A percentile compares a stretch with the other conserved stretches of the same genome.
phyloP scores from a whole-genome alignment of 1,140 invertebrate species.

The Bombus picipes region DNA sequence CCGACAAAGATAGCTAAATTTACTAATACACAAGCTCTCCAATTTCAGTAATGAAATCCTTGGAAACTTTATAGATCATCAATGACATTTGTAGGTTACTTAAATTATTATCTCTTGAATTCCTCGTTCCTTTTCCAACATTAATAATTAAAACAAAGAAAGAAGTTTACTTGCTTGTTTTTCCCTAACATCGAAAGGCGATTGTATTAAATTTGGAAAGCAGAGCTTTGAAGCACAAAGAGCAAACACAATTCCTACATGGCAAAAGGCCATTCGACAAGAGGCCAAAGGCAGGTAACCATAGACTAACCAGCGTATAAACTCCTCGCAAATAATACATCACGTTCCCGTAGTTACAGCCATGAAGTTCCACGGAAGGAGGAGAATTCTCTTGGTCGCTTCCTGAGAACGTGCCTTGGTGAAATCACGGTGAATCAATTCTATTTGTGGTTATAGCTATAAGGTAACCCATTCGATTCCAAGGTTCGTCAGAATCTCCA shows the following conservation, averaged over 20 bases:
- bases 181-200: no score
- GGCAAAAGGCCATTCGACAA: conserved; percentile 31
- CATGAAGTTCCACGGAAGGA: conserved; percentile 62
- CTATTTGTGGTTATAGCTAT: conserved; percentile 35
- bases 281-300: conserved; percentile 28
- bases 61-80: neutral
- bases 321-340: conserved; percentile 64
- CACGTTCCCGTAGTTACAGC: conserved; percentile 61
- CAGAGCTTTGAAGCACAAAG: conserved; percentile 5
- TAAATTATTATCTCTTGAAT: neutral
- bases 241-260: conserved; percentile 33
- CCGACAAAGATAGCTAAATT: neutral
- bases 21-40: neutral
- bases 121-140: neutral
- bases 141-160: neutral
- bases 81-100: neutral
- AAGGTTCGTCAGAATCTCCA: conserved; percentile 51
- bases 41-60: neutral
- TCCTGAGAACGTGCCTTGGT: conserved; percentile 48
- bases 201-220: neutral
- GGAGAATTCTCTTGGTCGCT: conserved; percentile 56
- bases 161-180: neutral
- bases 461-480: conserved; percentile 35
- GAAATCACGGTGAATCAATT: conserved; percentile 66
- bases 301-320: conserved; percentile 56